These are phyloP conservation scores for Syngnathus acus DNA, from an alignment of 2,797 vertebrate species.

Conservation along the genomic window DNA sequence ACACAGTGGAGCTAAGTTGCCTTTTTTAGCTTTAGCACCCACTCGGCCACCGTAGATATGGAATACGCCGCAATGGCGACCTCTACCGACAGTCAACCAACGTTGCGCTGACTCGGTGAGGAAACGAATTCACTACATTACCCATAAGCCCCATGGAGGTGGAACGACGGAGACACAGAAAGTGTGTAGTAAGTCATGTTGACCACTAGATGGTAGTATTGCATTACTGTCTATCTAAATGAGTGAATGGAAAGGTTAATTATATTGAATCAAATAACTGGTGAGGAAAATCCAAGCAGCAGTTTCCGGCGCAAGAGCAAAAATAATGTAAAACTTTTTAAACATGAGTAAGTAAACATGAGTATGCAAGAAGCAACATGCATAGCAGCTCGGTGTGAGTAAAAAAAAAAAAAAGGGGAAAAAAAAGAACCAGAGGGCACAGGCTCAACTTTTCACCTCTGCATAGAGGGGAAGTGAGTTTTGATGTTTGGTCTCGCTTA, in stretches of 20 bases:
- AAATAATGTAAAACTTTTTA: not conserved
- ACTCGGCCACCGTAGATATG: not conserved
- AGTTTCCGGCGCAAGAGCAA: not conserved
- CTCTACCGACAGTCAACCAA: not conserved
- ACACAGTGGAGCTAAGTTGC: not conserved
- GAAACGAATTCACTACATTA: not conserved
- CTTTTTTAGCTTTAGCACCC: not conserved
- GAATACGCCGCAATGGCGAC: not conserved
- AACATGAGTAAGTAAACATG: not conserved
- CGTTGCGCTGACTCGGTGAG: too few species aligned
- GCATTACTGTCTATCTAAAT: not conserved
- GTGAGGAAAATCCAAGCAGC: not conserved
- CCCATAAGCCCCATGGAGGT: not conserved
- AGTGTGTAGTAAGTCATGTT: not conserved
- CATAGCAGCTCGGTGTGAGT: not conserved
- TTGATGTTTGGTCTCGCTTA: conserved; percentile 17
- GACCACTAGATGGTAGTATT: not conserved
- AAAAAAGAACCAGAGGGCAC: conserved; percentile 62
- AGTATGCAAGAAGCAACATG: not conserved
- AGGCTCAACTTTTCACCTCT: conserved; percentile 69
- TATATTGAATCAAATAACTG: not conserved
- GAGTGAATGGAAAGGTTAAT: not conserved
- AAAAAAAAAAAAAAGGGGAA: conserved; percentile 57
- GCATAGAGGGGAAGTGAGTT: conserved; percentile 40
- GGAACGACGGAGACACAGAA: not conserved